Conservation (phyloP, 2,888 invertebrate species). For the Noctua janthe region DNA sequence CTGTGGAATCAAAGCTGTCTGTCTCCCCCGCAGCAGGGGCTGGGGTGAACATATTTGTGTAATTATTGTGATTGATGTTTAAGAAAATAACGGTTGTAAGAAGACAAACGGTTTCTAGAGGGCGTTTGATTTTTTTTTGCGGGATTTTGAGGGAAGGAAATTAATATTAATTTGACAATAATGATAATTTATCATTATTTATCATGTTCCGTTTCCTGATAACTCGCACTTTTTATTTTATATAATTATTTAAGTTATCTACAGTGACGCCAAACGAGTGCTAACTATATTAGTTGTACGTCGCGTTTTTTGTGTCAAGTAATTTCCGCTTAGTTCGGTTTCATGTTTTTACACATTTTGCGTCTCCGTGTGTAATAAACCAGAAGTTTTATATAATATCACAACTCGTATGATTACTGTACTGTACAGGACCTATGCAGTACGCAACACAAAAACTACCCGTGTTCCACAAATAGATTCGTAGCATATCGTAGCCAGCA, state of each 20-base stretch:
- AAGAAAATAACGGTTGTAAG: conserved; percentile 52
- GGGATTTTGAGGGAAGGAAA: too few species aligned
- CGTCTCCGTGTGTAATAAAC: not conserved
- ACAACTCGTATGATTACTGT: not conserved
- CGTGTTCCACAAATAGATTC: not conserved
- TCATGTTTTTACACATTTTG: not conserved
- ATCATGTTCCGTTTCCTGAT: not conserved
- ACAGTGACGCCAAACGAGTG: too few species aligned
- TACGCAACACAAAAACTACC: not conserved
- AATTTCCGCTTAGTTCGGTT: too few species aligned
- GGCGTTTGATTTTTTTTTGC: not conserved
- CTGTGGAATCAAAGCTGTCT: conserved; percentile 41
- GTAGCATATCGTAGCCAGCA: not conserved
- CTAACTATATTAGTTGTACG: too few species aligned
- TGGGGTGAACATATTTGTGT: conserved; percentile 66
- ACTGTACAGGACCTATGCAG: too few species aligned
- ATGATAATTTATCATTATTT: too few species aligned
- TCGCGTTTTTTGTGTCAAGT: too few species aligned
- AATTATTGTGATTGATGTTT: conserved; percentile 67
- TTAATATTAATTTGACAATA: not conserved
- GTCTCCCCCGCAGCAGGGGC: conserved; percentile 9
- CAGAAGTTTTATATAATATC: not conserved
- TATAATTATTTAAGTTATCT: too few species aligned
- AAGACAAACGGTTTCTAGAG: conserved; percentile 33
- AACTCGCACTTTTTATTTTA: not conserved